These are phyloP conservation scores for Cheirogaleus medius DNA, from an alignment of 2,113 vertebrate species.

Conservation along the genomic window DNA sequence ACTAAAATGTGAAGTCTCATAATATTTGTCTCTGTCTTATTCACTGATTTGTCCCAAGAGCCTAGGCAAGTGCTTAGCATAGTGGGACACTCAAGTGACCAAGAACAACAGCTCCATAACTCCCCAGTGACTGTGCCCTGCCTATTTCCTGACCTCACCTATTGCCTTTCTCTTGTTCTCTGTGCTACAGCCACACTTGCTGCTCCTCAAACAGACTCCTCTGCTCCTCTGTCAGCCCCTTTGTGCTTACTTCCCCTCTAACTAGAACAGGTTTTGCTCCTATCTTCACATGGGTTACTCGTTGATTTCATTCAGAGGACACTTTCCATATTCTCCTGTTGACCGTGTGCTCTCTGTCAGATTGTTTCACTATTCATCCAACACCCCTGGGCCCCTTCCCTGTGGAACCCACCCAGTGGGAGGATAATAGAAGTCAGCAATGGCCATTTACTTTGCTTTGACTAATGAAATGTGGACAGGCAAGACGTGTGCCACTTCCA, in stretches of 20 bases:
- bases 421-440: neutral
- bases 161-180: neutral
- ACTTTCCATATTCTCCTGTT: fast-evolving
- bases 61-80: neutral
- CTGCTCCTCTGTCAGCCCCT: neutral
- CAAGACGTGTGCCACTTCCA: neutral
- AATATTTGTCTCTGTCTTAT: neutral
- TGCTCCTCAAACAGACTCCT: neutral
- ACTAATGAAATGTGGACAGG: neutral
- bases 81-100: neutral
- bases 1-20: neutral
- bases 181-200: neutral
- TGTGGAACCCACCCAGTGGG: neutral
- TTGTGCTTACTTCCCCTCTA: neutral
- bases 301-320: neutral
- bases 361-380: neutral
- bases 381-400: neutral
- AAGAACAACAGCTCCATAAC: neutral
- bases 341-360: neutral
- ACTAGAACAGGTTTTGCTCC: neutral
- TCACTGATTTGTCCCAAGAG: neutral
- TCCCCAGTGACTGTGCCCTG: neutral
- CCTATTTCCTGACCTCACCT: neutral
- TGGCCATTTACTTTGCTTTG: neutral
- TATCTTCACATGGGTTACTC: neutral